phyloP scores from a whole-genome alignment of 2,113 vertebrate genomes.

The Stercorarius parasiticus region DNA sequence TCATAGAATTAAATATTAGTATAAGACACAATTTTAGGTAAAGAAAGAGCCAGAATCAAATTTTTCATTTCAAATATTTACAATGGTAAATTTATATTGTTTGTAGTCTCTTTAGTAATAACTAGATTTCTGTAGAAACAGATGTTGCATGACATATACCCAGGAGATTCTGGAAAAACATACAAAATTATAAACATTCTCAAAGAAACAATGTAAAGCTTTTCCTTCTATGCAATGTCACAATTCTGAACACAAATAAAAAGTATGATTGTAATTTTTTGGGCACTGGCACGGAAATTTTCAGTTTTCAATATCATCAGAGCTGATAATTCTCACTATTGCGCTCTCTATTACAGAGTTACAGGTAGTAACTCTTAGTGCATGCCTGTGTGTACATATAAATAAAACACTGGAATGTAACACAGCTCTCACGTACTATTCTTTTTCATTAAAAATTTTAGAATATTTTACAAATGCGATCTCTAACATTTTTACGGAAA shows the following conservation, averaged over 20 bases:
- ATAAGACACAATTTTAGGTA: background rate
- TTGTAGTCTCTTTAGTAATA: background rate
- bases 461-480: background rate
- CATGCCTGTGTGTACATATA: background rate
- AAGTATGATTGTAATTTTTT: background rate
- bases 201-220: background rate
- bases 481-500: background rate
- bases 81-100: background rate
- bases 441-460: background rate
- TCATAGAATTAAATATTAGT: background rate
- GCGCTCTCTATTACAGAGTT: background rate
- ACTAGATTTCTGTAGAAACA: background rate
- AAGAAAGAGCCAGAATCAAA: background rate
- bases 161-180: background rate
- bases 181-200: background rate
- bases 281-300: background rate
- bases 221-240: background rate
- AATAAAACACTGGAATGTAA: background rate
- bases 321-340: background rate
- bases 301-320: background rate
- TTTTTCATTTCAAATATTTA: background rate
- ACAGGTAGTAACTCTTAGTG: background rate
- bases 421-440: background rate
- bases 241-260: background rate
- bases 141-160: background rate